Evolutionary conservation across 2,797 vertebrate species (phyloP), one percentile per base, ranked within the genome.

Genomic region (Poecilia gillii): DNA sequence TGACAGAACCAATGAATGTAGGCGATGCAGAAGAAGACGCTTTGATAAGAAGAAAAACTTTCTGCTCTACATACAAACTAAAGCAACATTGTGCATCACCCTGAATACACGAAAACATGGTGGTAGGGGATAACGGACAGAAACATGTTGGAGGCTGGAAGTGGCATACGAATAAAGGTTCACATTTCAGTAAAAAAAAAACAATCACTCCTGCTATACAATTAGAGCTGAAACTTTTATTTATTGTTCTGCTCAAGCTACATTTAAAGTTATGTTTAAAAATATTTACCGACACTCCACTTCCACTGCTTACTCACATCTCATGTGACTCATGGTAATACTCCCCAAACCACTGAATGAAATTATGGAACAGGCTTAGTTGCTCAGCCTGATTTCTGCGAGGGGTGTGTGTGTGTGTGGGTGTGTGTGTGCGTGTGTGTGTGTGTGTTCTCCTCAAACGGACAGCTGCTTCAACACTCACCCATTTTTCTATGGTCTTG

Each of bases 261-360:
- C 53, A n/a, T 57, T 57, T n/a, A n/a, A n/a, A n/a, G 25, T 55
- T 55, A 12, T 3, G 1, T 55, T 55, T 55, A 77, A 77, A 70
- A 88, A 74, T 86, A 89, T 91, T 90, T 85, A 79, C 93, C 87
- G 89, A 90, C 66, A 81, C 81, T 90, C 49, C 79, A 43, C 80
- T 91, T 88, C 75, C 73, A 81, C 86, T 88, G 79, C 84, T 89
- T 85, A 88, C 77, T 91, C 77, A 80, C 80, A 76, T 87, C 75
- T 87, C 75, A 73, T 86, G 82, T 92, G 91, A 93, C 86, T 95
- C 93, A 94, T 89, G 33, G 57, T 81, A 87, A 81, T 78, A 74
- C 84, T 88, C 74, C 82, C 68, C 62, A 90, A 91, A 92, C 90
- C 87, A 57, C 88, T 88, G 87, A 81, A 81, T 90, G 84, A 92